These are phyloP conservation scores for Timandra comae DNA, from an alignment of 2,888 invertebrate genomes.

Conservation along the genomic window DNA sequence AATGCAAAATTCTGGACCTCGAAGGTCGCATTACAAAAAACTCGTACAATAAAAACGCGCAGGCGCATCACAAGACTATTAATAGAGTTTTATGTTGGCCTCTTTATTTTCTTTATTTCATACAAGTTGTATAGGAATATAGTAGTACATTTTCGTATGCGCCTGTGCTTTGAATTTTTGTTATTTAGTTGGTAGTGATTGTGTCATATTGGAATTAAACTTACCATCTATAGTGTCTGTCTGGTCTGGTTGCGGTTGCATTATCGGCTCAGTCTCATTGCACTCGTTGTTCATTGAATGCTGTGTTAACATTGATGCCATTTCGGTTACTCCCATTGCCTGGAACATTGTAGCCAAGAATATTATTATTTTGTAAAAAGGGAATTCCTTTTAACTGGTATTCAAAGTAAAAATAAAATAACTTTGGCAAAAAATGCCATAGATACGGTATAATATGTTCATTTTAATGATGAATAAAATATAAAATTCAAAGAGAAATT, in stretches of 20 bases:
- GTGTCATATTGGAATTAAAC: slow-evolving; percentile 34
- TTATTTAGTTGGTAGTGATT: slow-evolving; percentile 24
- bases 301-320: slow-evolving; percentile 79
- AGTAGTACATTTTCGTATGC: too few relatives aligned
- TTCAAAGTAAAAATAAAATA: too few relatives aligned
- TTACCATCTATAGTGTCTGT: slow-evolving; percentile 86
- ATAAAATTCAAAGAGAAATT: too few relatives aligned
- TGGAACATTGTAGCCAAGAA: slow-evolving; percentile 47
- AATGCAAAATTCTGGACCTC: slow-evolving; percentile 19
- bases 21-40: slow-evolving; percentile 11
- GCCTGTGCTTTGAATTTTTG: too few relatives aligned
- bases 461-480: too few relatives aligned
- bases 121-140: too few relatives aligned
- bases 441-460: too few relatives aligned
- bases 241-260: slow-evolving; percentile 81
- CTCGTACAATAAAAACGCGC: slow-evolving; percentile 6
- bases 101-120: too few relatives aligned
- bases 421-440: too few relatives aligned
- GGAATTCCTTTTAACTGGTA: too few relatives aligned
- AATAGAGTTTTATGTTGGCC: too few relatives aligned
- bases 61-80: slow-evolving; percentile 1
- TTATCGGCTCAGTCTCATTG: slow-evolving; percentile 76
- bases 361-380: too few relatives aligned
- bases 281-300: slow-evolving; percentile 79
- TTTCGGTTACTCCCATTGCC: slow-evolving; percentile 78